Conservation (phyloP, 2,113 vertebrate genomes). For the Otocyon megalotis region DNA sequence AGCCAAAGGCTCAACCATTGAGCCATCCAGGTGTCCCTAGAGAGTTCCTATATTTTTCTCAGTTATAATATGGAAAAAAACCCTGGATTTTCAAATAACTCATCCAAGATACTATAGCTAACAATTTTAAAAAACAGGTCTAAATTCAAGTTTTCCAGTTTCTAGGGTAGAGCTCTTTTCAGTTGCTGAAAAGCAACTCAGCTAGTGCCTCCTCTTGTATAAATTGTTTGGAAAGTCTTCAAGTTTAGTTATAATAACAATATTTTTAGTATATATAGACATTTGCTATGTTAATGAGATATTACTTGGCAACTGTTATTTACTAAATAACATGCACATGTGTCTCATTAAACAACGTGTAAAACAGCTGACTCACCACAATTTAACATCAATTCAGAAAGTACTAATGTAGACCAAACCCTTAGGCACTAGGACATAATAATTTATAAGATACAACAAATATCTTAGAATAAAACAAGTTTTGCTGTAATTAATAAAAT, state of each 20-base stretch:
- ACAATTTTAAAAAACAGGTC: neutral
- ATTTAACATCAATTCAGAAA: neutral
- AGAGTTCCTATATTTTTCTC: neutral
- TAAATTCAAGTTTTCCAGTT: neutral
- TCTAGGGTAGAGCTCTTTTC: neutral
- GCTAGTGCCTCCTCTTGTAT: neutral
- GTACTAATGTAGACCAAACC: neutral
- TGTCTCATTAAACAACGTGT: neutral
- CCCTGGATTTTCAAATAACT: neutral
- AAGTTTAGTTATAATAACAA: neutral
- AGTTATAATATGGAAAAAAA: neutral
- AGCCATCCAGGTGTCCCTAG: too few species aligned
- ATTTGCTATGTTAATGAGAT: neutral
- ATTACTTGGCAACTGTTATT: neutral
- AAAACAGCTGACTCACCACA: neutral
- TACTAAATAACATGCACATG: neutral
- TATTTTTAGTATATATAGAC: neutral
- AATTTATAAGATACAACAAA: neutral
- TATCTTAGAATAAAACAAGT: neutral
- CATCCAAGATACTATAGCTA: neutral
- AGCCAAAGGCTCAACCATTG: too few species aligned
- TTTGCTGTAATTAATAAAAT: neutral
- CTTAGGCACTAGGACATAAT: neutral
- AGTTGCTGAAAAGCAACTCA: neutral
- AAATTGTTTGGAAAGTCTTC: neutral